Base-by-base conservation (phyloP, 2,113 vertebrate genomes). In the Drymodes brunneopygia region DNA sequence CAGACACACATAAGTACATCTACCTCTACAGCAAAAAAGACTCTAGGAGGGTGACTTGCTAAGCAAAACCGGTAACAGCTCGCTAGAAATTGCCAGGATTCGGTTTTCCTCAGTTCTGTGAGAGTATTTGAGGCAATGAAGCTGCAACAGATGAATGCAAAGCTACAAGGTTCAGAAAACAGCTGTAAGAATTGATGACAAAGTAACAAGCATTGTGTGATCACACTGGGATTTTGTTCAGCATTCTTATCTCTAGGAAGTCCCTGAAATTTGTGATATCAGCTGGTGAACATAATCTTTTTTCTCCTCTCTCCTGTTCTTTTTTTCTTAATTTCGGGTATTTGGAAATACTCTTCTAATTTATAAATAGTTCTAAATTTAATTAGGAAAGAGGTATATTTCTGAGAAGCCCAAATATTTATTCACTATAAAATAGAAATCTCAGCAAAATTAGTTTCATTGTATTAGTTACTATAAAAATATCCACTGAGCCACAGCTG, bases 251-350 rank as follows among this genome's bases (percentile, higher is more conserved):
- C n/a, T 90, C 57, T n/a, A 58, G 33, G 45, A 82, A 60, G 18
- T n/a, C 21, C 60, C 28, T 75, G 40, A 58, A 81, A 75, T 78
- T n/a, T 78, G 17, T 44, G 15, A 54, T 42, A 15, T 54, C 42
- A 51, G 10, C 15, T 83, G 22, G 22, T 33, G 73, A 91, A 73
- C 0, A 1, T 2, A 4, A 21, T 27, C 8, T 77, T 42, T 67
- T 73, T 74, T 19, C 3, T 18, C 6, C 2, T 20, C 6, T 28
- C 1, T 74, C 12, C 1, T 28, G 11, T 8, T 12, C 1, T 9
- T 57, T 29, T 35, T 54, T 36, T 9, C 33, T 53, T 36, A 18
- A 51, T 75, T 73, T 83, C 40, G 60, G 13, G 3, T 81, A 45
- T 42, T 71, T 31, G 3, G 15, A 50, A 74, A 64, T 53, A 50